Evolutionary conservation across 2,797 vertebrate species (phyloP).

Genomic region (Hippoglossus hippoglossus): DNA sequence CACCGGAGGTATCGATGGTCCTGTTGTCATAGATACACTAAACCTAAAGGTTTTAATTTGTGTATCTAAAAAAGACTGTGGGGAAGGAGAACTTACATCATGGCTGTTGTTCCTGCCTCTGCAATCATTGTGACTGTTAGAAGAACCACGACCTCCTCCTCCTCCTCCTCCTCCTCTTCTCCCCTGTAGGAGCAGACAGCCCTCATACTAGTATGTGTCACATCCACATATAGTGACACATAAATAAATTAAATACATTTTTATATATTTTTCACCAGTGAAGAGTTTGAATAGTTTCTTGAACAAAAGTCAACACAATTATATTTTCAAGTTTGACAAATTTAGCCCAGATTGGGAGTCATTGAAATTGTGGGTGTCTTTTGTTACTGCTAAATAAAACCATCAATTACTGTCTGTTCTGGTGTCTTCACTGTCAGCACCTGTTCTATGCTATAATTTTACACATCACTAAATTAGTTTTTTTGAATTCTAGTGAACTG

Average conservation of each 20-base stretch:
- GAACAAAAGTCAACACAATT: background rate
- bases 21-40: slow-evolving; percentile 56
- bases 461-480: background rate
- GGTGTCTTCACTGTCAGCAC: background rate
- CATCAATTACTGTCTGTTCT: background rate
- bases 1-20: slow-evolving; percentile 25
- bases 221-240: slow-evolving; percentile 22
- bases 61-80: slow-evolving; percentile 29
- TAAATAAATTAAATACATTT: no score
- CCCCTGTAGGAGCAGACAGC: slow-evolving; percentile 58
- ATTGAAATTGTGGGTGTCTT: no score
- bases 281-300: background rate
- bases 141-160: slow-evolving; percentile 37
- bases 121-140: slow-evolving; percentile 58
- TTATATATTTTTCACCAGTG: background rate
- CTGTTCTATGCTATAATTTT: background rate
- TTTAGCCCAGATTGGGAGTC: no score
- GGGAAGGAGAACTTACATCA: slow-evolving; percentile 68
- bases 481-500: background rate
- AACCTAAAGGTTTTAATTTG: slow-evolving; percentile 40
- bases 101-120: slow-evolving; percentile 50
- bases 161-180: slow-evolving; percentile 22
- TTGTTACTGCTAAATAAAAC: background rate
- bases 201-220: background rate
- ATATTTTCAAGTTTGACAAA: no score